Conservation (phyloP, 2,888 invertebrate genomes). For the Mantis religiosa region DNA sequence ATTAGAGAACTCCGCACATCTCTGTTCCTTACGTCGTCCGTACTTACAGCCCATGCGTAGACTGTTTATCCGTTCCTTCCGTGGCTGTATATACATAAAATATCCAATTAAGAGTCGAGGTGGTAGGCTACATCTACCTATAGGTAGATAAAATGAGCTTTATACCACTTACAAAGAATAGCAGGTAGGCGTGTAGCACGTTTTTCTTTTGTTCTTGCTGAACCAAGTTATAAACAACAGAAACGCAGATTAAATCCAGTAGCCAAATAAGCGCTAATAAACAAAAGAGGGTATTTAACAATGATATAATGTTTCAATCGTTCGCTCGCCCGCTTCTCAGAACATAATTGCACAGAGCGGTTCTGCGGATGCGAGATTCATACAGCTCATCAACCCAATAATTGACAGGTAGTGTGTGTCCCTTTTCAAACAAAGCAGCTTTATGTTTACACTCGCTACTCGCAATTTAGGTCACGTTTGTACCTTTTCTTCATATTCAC, state of each 20-base stretch:
- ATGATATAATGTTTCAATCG: background rate
- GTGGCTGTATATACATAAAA: too few relatives aligned
- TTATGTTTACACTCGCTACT: background rate
- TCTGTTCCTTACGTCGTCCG: too few relatives aligned
- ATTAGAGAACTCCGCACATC: too few relatives aligned
- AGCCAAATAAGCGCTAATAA: background rate
- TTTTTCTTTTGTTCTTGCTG: too few relatives aligned
- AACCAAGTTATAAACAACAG: background rate
- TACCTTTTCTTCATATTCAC: background rate
- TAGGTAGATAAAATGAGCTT: too few relatives aligned
- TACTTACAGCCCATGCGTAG: too few relatives aligned
- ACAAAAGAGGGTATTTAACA: background rate
- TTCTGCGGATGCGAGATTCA: background rate
- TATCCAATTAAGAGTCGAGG: too few relatives aligned
- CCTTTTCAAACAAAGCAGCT: background rate
- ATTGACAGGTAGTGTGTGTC: background rate
- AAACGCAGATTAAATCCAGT: background rate
- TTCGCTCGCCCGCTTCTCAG: background rate
- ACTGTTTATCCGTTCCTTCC: too few relatives aligned
- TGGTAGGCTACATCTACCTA: too few relatives aligned
- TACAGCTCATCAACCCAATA: background rate
- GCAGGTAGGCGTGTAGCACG: too few relatives aligned
- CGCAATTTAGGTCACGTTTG: background rate
- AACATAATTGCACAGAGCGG: background rate
- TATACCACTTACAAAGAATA: too few relatives aligned